These are phyloP conservation scores for Vicugna pacos DNA, from an alignment of 2,113 vertebrate genomes.

Conservation along the genomic window DNA sequence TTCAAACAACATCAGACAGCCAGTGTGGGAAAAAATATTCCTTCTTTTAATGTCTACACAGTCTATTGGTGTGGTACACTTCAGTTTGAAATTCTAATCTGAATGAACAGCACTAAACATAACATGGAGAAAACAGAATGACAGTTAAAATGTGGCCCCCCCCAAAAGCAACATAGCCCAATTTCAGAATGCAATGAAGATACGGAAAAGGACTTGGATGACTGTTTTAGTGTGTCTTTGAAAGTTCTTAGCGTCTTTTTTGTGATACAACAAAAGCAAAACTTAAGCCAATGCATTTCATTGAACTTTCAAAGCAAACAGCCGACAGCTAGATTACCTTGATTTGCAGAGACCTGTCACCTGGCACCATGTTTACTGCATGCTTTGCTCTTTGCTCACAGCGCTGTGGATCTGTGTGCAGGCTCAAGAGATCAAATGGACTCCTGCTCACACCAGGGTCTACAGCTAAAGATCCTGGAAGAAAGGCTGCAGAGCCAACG, in stretches of 20 bases:
- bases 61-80: neutral
- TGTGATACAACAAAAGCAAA: slow-evolving; percentile 55
- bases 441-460: neutral
- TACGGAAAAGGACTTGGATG: slow-evolving; percentile 2
- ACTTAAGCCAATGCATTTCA: slow-evolving; percentile 33
- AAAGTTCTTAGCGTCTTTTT: slow-evolving; percentile 44
- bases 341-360: slow-evolving; percentile 45
- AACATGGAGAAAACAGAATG: neutral
- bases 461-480: neutral
- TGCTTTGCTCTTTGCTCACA: neutral
- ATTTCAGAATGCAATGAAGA: slow-evolving; percentile 32
- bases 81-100: slow-evolving; percentile 29
- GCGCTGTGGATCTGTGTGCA: neutral
- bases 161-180: slow-evolving; percentile 1
- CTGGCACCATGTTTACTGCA: neutral
- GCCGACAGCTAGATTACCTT: slow-evolving; percentile 45
- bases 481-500: neutral
- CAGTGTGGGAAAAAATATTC: neutral
- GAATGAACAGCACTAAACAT: slow-evolving; percentile 33
- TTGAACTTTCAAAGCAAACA: slow-evolving; percentile 48
- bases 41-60: neutral
- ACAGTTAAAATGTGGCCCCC: slow-evolving; percentile 7
- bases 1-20: neutral
- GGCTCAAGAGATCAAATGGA: slow-evolving; percentile 36
- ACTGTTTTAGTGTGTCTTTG: slow-evolving; percentile 1